These are phyloP conservation scores for Metaphire vulgaris DNA, from an alignment of 1,140 invertebrate species.

Conservation along the genomic window DNA sequence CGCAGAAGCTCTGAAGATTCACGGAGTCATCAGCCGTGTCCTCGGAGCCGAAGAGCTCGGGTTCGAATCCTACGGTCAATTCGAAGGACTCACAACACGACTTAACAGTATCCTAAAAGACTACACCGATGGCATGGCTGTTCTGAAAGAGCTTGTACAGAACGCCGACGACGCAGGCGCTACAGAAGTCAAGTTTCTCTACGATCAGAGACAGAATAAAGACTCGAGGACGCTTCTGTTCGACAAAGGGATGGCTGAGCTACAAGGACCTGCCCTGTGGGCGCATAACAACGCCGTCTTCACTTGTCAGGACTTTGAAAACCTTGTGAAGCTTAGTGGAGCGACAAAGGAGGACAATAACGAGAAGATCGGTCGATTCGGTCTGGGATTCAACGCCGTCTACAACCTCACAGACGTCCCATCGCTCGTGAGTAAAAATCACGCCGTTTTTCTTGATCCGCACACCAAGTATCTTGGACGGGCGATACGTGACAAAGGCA, in stretches of 20 bases:
- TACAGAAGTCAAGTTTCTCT: constrained; percentile 50
- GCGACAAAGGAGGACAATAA: constrained; percentile 37
- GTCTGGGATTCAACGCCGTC: constrained; percentile 44
- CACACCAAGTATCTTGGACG: constrained; percentile 38
- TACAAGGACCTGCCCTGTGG: constrained; percentile 44
- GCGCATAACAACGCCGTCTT: constrained; percentile 43
- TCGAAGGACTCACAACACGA: constrained; percentile 35
- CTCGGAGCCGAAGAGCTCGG: constrained; percentile 28
- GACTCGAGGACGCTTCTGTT: constrained; percentile 33
- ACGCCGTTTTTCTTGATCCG: constrained; percentile 46
- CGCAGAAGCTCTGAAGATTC: constrained; percentile 34
- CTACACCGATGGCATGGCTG: constrained; percentile 41
- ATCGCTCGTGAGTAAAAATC: constrained; percentile 39
- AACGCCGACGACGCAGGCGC: constrained; percentile 51
- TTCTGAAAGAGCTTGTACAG: constrained; percentile 45
- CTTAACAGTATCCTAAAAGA: constrained; percentile 34
- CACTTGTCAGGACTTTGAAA: constrained; percentile 39
- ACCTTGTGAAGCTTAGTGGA: constrained; percentile 39
- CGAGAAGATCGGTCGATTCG: constrained; percentile 43
- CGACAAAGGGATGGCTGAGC: constrained; percentile 35
- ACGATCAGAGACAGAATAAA: constrained; percentile 39
- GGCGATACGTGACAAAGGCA: constrained; percentile 22
- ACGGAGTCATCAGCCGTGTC: constrained; percentile 30
- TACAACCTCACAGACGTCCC: constrained; percentile 48
- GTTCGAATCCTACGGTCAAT: constrained; percentile 33